Evolutionary conservation across 2,113 vertebrate species (phyloP).

Genomic region (Lycaon pictus): DNA sequence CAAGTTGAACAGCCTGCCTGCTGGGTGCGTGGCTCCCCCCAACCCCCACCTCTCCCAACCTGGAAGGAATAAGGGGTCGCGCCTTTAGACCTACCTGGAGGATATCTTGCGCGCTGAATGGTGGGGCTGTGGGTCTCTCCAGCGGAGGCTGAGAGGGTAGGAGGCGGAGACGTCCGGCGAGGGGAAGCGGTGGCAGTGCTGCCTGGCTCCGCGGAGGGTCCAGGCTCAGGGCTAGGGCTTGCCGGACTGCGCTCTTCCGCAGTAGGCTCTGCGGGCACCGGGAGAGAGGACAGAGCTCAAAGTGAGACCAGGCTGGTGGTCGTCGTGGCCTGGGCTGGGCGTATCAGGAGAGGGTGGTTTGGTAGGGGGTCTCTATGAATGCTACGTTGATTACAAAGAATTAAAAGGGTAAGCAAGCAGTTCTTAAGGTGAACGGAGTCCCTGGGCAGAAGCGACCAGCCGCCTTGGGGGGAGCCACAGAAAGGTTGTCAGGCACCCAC

Average conservation of each 20-base stretch:
- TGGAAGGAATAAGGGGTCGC: background rate
- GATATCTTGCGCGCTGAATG: conserved; percentile 97
- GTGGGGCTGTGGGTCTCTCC: conserved; percentile 93
- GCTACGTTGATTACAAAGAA: conserved; percentile 41
- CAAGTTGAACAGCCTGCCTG: background rate
- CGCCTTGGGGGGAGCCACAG: background rate
- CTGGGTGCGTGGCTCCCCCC: background rate
- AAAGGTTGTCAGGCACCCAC: background rate
- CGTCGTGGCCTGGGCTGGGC: background rate
- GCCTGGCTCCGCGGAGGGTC: conserved; percentile 85
- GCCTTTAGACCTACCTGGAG: conserved; percentile 90
- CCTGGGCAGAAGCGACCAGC: background rate
- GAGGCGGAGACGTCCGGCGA: conserved; percentile 83
- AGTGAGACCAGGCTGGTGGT: conserved; percentile 16
- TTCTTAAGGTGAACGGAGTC: background rate
- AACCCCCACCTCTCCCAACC: background rate
- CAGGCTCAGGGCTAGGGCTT: conserved; percentile 88
- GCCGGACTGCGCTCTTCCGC: conserved; percentile 94
- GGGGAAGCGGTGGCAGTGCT: conserved; percentile 82
- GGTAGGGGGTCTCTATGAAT: conserved; percentile 13
- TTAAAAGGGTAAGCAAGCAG: conserved; percentile 22
- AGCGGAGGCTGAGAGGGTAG: conserved; percentile 86
- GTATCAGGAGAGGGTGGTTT: background rate
- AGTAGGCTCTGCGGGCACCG: conserved; percentile 90
- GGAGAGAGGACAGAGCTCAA: conserved; percentile 36